Percentiles rank a stretch among this genome's conserved stretches.
These are phyloP conservation scores for Sericinus montela DNA, from an alignment of 2,888 invertebrate genomes.

Conservation along the genomic window DNA sequence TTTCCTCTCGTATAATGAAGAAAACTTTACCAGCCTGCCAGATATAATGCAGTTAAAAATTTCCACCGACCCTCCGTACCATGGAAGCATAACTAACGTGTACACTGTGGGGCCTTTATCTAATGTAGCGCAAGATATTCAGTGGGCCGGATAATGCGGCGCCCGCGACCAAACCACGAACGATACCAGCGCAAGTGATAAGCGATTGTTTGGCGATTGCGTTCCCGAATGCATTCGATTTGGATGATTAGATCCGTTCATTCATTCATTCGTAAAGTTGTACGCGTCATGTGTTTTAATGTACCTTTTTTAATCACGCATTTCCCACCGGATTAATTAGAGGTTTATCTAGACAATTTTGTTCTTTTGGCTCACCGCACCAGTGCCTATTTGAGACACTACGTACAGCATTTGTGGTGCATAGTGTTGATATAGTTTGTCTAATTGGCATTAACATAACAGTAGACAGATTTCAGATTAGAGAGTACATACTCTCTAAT, in stretches of 20 bases:
- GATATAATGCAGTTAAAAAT: slow-evolving; percentile 18
- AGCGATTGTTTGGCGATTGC: slow-evolving; percentile 4
- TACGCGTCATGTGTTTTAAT: no score
- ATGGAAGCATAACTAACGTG: slow-evolving; percentile 19
- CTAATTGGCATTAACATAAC: no score
- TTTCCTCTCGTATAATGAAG: slow-evolving; percentile 3
- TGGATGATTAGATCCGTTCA: neutral
- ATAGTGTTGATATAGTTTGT: no score
- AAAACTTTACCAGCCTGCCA: neutral
- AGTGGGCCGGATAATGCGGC: slow-evolving; percentile 31
- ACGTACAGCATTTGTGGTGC: no score
- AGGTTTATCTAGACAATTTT: no score
- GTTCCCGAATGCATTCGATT: neutral
- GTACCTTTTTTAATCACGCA: no score
- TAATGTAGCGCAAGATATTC: slow-evolving; percentile 33
- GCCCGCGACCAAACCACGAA: slow-evolving; percentile 21
- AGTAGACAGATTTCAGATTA: no score
- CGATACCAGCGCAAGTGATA: slow-evolving; percentile 23
- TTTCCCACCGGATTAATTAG: no score
- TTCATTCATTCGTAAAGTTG: no score
- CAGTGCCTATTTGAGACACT: no score
- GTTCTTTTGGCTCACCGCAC: no score
- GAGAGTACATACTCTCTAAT: no score
- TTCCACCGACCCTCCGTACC: slow-evolving; percentile 17
- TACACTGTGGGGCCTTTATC: slow-evolving; percentile 26